Base-by-base conservation (phyloP, 2,797 vertebrate genomes). In the Sibirionetta formosa region DNA sequence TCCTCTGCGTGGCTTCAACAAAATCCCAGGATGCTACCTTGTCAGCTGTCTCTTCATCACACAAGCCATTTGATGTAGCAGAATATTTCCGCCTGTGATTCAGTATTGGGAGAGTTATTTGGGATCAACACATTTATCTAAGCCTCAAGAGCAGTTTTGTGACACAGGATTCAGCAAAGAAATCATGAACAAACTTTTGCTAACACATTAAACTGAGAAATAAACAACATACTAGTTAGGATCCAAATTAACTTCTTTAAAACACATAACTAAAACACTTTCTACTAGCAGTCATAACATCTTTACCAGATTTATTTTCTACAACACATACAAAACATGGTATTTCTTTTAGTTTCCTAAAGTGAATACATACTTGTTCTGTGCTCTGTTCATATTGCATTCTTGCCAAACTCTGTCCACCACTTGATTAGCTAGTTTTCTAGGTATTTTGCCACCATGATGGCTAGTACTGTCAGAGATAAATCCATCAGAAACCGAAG, bases 331-430 rank as follows among this genome's bases (percentile, higher is more conserved):
- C 29, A 71, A 69, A 64, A 48, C 27, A 27, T 11, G 11, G 4
- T 0, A 18, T 54, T 14, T 14, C 27, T 66, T 88, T 64, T 50
- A 35, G 27, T 27, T 72, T 75, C 81, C 38, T 8, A 27, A 64
- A 76, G 22, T 16, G 77, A 86, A 92, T 90, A 98, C 99, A 1
- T 98, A 99, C 99, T 99, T 99, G 98, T 99, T 99, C 98, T 99
- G 99, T 81, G 99, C 98, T 98, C 99, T 98, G 98, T 99, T 99
- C 98, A 99, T 99, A 98, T 99, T 99, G 98, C 99, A 99, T 98
- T 99, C 99, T 97, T 99, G 99, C 99, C 99, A 99, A 82, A 99
- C 99, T 94, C 98, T 98, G 97, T 99, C 99, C 97, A 99, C 99
- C 97, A 99, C 99, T 82, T 99, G 99, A 97, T 98, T 99, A 96